Conservation (phyloP, 2,888 invertebrate species). For the Leptopterna dolabrata region DNA sequence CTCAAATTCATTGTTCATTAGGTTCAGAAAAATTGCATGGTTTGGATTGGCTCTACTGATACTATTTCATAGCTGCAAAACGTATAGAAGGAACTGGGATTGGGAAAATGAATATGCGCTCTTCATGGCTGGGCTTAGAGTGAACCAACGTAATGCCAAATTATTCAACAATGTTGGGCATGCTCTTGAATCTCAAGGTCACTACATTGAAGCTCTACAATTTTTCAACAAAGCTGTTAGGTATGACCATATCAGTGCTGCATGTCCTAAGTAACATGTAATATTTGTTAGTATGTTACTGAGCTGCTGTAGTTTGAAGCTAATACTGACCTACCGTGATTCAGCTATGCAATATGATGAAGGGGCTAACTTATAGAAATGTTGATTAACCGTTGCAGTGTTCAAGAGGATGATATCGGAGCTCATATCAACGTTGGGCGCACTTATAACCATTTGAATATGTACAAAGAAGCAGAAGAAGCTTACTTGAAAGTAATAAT, state of each 20-base stretch:
- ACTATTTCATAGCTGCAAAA: slow-evolving; percentile 84
- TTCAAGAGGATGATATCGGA: slow-evolving; percentile 95
- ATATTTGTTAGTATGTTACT: background rate
- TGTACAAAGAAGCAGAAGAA: slow-evolving; percentile 89
- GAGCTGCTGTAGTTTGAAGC: too few species aligned
- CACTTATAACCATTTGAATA: slow-evolving; percentile 91
- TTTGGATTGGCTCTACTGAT: slow-evolving; percentile 75
- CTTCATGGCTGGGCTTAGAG: slow-evolving; percentile 89
- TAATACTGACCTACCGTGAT: too few species aligned
- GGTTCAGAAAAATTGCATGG: slow-evolving; percentile 74
- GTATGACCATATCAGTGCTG: slow-evolving; percentile 64
- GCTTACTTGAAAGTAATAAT: slow-evolving; percentile 81
- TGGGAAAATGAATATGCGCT: slow-evolving; percentile 94
- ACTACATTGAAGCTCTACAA: slow-evolving; percentile 80
- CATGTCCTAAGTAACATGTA: background rate
- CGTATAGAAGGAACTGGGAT: slow-evolving; percentile 88
- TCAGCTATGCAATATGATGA: too few species aligned
- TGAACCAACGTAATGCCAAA: slow-evolving; percentile 93
- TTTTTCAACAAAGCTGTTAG: slow-evolving; percentile 92
- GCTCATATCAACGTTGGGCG: slow-evolving; percentile 97
- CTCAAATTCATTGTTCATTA: slow-evolving; percentile 59
- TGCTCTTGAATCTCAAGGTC: slow-evolving; percentile 84
- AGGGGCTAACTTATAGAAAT: background rate
- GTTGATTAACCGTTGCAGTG: slow-evolving; percentile 68
- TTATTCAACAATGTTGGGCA: slow-evolving; percentile 98